Evolutionary conservation across 1,140 invertebrate genomes (phyloP).

Genomic region (Dreissena rostriformis): DNA sequence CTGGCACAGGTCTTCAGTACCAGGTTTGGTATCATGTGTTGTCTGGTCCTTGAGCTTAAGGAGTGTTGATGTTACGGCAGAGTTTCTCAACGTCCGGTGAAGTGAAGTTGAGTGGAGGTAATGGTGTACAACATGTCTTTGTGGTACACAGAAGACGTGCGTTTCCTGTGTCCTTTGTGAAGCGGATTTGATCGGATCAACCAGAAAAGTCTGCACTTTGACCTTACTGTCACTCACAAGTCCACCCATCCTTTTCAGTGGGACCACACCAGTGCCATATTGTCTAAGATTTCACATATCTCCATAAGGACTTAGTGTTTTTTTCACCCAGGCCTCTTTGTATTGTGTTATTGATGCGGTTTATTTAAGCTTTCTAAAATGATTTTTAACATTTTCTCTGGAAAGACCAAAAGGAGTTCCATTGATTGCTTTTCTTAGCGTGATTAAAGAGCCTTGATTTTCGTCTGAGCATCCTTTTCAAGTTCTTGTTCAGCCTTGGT

Average conservation of each 20-base stretch:
- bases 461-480: slow-evolving; percentile 1
- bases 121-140: background rate
- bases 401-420: background rate
- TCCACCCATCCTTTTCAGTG: slow-evolving; percentile 12
- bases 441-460: slow-evolving; percentile 27
- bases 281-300: slow-evolving; percentile 36
- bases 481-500: slow-evolving; percentile 14
- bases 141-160: background rate
- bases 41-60: slow-evolving; percentile 23
- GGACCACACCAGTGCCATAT: slow-evolving; percentile 39
- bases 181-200: slow-evolving; percentile 46
- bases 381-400: slow-evolving; percentile 50
- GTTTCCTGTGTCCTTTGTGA: slow-evolving; percentile 14
- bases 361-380: slow-evolving; percentile 37
- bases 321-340: slow-evolving; percentile 23
- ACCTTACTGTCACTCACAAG: too few relatives aligned
- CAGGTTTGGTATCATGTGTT: background rate
- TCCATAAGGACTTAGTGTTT: slow-evolving; percentile 21
- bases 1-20: slow-evolving; percentile 6
- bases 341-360: slow-evolving; percentile 37
- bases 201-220: background rate
- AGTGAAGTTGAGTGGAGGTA: slow-evolving; percentile 11
- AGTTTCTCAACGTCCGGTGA: background rate
- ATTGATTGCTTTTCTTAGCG: slow-evolving; percentile 14
- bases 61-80: background rate